Conservation (phyloP, 2,113 vertebrate species). For the Zeus faber region DNA sequence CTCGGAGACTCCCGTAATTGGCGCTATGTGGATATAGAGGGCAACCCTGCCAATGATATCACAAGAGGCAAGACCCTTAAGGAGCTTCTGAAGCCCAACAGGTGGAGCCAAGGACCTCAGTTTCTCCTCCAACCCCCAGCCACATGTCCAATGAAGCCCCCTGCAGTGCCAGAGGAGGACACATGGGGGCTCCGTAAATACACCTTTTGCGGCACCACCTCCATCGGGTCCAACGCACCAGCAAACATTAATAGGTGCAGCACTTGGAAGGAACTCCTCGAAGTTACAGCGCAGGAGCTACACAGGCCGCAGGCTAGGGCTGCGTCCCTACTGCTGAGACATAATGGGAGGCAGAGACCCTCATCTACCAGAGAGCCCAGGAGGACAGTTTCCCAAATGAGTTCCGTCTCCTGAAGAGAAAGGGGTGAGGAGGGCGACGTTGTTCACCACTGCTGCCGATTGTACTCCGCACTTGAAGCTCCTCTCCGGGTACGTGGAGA, state of each 20-base stretch:
- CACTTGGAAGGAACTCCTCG: constrained; percentile 18
- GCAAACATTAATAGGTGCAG: neutral
- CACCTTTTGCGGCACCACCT: neutral
- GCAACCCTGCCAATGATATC: constrained; percentile 3
- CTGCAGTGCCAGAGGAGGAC: neutral
- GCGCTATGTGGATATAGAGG: constrained; percentile 5
- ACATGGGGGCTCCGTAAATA: neutral
- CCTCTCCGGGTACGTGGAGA: too few relatives aligned
- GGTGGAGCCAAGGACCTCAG: constrained; percentile 1
- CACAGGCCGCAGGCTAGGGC: neutral
- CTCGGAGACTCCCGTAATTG: neutral
- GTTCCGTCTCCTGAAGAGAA: neutral
- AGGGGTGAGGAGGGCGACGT: too few relatives aligned
- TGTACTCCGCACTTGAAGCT: too few relatives aligned
- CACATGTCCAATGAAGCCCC: neutral
- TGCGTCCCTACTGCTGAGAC: neutral
- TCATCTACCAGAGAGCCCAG: neutral
- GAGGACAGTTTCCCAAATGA: constrained; percentile 1
- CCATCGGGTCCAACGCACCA: neutral
- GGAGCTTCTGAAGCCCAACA: neutral
- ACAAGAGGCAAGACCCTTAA: constrained; percentile 4
- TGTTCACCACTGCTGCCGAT: too few relatives aligned
- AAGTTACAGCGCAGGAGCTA: constrained; percentile 2
- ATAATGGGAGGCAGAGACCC: neutral
- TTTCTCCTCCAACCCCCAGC: neutral